Percentiles rank a stretch among this genome's conserved stretches.
These are phyloP conservation scores for Leptopilina syphax DNA, from an alignment of 2,888 invertebrate species.

Conservation along the genomic window DNA sequence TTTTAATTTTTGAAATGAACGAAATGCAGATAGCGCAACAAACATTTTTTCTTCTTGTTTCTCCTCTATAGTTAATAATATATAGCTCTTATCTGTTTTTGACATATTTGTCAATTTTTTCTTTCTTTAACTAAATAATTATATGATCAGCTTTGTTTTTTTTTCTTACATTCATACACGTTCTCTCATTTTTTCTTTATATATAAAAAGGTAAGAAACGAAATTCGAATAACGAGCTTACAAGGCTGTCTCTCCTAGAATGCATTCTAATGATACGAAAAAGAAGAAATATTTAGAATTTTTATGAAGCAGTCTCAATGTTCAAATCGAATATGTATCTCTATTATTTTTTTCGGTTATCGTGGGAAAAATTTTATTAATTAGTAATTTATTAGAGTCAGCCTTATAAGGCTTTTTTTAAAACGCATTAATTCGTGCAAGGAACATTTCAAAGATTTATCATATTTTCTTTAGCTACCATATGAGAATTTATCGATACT, in stretches of 20 bases:
- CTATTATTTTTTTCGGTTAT: too few relatives aligned
- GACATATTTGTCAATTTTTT: conserved; percentile 28
- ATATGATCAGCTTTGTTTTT: conserved; percentile 3
- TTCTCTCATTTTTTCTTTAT: not conserved
- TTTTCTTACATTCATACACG: not conserved
- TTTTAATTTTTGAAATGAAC: conserved; percentile 43
- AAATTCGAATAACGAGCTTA: conserved; percentile 16
- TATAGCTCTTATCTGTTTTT: conserved; percentile 33
- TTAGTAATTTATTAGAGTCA: not conserved
- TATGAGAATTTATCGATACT: not conserved
- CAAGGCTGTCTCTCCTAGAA: conserved; percentile 21
- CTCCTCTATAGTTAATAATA: conserved; percentile 19
- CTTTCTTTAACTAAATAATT: conserved; percentile 17
- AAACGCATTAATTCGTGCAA: conserved; percentile 19
- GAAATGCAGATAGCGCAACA: conserved; percentile 44
- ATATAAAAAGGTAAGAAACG: conserved; percentile 25
- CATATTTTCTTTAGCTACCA: conserved; percentile 12
- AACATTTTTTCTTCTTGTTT: conserved; percentile 17
- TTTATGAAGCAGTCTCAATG: not conserved
- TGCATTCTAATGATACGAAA: not conserved
- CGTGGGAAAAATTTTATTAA: not conserved
- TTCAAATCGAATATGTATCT: not conserved
- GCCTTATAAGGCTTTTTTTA: conserved; percentile 31
- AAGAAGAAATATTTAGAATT: not conserved
- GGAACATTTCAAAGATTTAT: conserved; percentile 13